phyloP scores from a whole-genome alignment of 2,888 invertebrate species.

The Drosophila neonasuta region DNA sequence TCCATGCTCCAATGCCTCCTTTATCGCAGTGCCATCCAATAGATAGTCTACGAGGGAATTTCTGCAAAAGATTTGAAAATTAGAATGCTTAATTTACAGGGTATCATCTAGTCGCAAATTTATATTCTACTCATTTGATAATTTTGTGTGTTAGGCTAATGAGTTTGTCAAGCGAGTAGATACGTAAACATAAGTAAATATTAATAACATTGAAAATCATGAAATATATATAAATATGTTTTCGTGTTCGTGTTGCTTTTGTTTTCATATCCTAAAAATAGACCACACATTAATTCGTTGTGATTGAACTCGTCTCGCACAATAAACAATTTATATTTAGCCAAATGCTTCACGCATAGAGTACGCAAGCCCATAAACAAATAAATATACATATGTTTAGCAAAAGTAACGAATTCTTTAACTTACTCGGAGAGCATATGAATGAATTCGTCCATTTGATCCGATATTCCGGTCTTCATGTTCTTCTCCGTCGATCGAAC shows the following conservation, averaged over 20 bases:
- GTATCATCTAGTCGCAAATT: not conserved
- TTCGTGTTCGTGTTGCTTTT: constrained; percentile 16
- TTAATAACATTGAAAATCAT: constrained; percentile 31
- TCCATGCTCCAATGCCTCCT: constrained; percentile 87
- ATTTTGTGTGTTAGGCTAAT: constrained; percentile 5
- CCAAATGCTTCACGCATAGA: constrained; percentile 25
- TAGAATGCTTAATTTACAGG: not conserved
- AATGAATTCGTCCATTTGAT: constrained; percentile 86
- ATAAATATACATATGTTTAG: constrained; percentile 13
- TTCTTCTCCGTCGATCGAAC: constrained; percentile 88
- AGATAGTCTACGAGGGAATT: constrained; percentile 87
- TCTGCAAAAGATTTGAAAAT: constrained; percentile 79
- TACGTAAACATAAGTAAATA: constrained; percentile 11
- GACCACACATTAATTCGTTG: constrained; percentile 23
- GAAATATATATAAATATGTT: constrained; percentile 20
- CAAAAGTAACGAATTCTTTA: constrained; percentile 13
- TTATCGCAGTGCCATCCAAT: constrained; percentile 88
- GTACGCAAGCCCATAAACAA: constrained; percentile 37
- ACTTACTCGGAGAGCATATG: constrained; percentile 86
- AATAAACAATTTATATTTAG: constrained; percentile 49
- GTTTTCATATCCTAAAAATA: constrained; percentile 32
- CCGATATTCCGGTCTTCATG: constrained; percentile 85
- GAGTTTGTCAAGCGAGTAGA: constrained; percentile 9
- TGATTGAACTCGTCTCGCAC: constrained; percentile 31
- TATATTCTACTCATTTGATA: not conserved